These are phyloP conservation scores for Aurelia aurita complex sp. Pacific DNA, from an alignment of 30 jellyfish, hydroid and myxozoan species.

Conservation along the genomic window DNA sequence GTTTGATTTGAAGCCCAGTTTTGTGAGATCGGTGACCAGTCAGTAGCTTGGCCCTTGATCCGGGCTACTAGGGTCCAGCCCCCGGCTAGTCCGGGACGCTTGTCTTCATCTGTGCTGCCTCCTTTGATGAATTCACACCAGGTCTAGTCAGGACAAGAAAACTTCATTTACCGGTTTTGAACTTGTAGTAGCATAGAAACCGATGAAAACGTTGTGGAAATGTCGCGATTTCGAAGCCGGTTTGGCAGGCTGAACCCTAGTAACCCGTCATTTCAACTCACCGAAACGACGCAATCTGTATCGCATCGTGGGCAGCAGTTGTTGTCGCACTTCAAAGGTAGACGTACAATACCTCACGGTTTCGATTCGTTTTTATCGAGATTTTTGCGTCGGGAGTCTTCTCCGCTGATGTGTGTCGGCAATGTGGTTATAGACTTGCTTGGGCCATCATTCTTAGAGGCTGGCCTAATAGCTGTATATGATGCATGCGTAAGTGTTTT, in stretches of 20 bases:
- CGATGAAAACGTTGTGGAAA: no score
- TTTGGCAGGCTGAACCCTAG: slow-evolving; percentile 84
- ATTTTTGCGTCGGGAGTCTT: no score
- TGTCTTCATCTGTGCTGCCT: slow-evolving; percentile 88
- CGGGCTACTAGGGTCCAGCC: slow-evolving; percentile 99
- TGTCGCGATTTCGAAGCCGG: slow-evolving; percentile 19
- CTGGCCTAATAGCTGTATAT: no score
- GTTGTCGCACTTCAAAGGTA: no score
- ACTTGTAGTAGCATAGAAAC: background rate
- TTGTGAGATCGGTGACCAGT: slow-evolving; percentile 98
- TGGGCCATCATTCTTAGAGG: no score
- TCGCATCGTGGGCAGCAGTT: no score
- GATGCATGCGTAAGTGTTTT: no score
- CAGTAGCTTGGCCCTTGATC: slow-evolving; percentile 94
- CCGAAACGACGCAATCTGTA: no score
- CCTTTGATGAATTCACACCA: slow-evolving; percentile 97
- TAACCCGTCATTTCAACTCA: slow-evolving; percentile 67
- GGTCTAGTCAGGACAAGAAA: slow-evolving; percentile 74
- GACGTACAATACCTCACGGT: no score
- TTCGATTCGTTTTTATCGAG: no score
- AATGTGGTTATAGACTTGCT: no score
- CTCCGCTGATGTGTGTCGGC: no score
- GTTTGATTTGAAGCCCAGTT: slow-evolving; percentile 89
- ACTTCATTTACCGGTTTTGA: slow-evolving; percentile 2
- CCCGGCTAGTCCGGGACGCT: slow-evolving; percentile 91